phyloP scores from a whole-genome alignment of 2,797 vertebrate species.

The Synaphobranchus kaupii region DNA sequence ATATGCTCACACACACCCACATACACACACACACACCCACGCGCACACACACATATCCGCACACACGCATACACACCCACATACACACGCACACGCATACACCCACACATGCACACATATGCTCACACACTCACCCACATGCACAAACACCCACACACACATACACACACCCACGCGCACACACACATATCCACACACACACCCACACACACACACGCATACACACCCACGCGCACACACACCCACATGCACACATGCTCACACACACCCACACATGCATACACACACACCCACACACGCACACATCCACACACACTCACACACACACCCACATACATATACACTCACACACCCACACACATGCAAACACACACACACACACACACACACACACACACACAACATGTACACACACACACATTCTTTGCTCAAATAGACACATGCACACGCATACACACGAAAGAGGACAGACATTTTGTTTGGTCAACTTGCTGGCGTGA shows the following conservation, averaged over 20 bases:
- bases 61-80: no score
- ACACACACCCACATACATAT: background rate
- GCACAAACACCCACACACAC: no score
- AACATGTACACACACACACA: background rate
- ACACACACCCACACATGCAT: background rate
- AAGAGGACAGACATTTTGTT: background rate
- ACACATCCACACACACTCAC: background rate
- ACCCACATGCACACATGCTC: background rate
- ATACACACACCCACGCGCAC: background rate
- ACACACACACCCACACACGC: background rate
- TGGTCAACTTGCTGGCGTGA: background rate
- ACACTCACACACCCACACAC: background rate
- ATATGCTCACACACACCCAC: no score
- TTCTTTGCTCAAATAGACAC: background rate
- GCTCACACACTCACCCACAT: no score
- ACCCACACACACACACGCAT: background rate
- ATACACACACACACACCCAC: no score
- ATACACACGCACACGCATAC: no score
- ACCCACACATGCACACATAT: no score
- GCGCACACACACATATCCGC: no score
- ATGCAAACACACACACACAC: background rate
- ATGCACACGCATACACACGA: background rate
- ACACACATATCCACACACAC: background rate
- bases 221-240: background rate
- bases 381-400: no score